Base-by-base conservation (phyloP, 2,888 invertebrate species). In the Siphlonurus alternatus region DNA sequence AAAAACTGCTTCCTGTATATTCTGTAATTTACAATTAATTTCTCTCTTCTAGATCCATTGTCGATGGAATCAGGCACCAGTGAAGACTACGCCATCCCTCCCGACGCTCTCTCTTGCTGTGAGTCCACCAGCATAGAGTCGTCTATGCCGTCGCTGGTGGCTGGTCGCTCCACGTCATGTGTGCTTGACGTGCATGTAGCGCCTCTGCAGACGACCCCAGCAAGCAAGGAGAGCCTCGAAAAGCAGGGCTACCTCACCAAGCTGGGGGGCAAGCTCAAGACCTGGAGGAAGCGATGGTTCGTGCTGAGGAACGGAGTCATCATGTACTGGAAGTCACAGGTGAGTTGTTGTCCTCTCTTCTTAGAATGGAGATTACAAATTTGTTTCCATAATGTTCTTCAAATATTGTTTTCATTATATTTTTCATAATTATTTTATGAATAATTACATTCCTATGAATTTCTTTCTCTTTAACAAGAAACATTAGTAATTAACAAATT, bases 201-300 rank as follows among this genome's bases (percentile, higher is more conserved):
- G 79, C 79, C 73, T 81, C 79, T 70, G 80, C 68, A 81, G 75
- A 69, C 74, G 76, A n/a, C 7, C 56, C n/a, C 19, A n/a, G 66
- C 68, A 59, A 68, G 66, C 63, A 69, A 67, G 68, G 91, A 91
- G 72, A 87, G 88, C 1, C 75, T 95, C 62, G 96, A 96, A 74
- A 95, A 95, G 77, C 84, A 82, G 70, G 94, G 94, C 0, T 93
- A 92, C 72, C 80, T 94, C 56, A 91, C 91, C 56, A 92, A 92
- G 74, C 79, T 92, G 69, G 95, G 96, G 22, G 97, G 97, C 23
- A 94, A 96, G 75, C 80, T 97, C 23, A 97, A 96, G 78, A 96
- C 95, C 0, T 95, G 97, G 95, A 82, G 94, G 70, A 90, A 95
- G 73, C 81, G 96, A 71, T 98, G 94, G 91, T 97, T 97, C 73